Evolutionary conservation across 2,797 vertebrate species (phyloP), one percentile per base, ranked within the genome.

Genomic region (Zenarchopterus dispar): DNA sequence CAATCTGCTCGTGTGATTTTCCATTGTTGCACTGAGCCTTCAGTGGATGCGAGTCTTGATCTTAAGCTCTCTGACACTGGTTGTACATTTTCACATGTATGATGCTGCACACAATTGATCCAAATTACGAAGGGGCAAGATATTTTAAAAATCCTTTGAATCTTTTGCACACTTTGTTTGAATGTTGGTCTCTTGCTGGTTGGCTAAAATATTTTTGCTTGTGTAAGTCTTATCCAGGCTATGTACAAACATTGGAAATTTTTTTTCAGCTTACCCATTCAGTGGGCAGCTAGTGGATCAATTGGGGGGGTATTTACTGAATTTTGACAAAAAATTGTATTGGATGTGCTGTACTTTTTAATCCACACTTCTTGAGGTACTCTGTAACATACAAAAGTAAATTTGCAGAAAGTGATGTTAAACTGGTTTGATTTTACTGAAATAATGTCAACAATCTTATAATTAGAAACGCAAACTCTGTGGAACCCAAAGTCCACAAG

Each of bases 401-500:
- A 81, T 70, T 74, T 71, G 28, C 67, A 77, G 45, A 76, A 78
- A 72, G 55, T 84, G 76, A 90, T 75, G 77, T 80, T 78, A 76
- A 76, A 77, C 89, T 80, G 62, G 84, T 85, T 86, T 85, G 76
- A 85, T 91, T 87, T 76, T 77, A 66, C 70, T 77, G 72, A 86
- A 88, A 88, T 90, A 82, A 87, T 58, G 78, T 89, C 84, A 92
- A 90, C 80, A 90, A 48, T 82, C 76, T 76, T 28, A 55, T 87
- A 91, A 91, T 88, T 91, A 75, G 77, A 89, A 89, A 67, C 60
- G 88, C 84, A 91, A 91, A 90, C 81, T 71, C 41, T 54, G 67
- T 59, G 65, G 78, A 65, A 88, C 75, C 82, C 82, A 87, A 91
- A 86, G 73, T 89, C 78, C 84, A 90, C 89, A 90, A 75, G 57